Conservation (phyloP, 1,140 invertebrate species). For the Drosophila ficusphila region DNA sequence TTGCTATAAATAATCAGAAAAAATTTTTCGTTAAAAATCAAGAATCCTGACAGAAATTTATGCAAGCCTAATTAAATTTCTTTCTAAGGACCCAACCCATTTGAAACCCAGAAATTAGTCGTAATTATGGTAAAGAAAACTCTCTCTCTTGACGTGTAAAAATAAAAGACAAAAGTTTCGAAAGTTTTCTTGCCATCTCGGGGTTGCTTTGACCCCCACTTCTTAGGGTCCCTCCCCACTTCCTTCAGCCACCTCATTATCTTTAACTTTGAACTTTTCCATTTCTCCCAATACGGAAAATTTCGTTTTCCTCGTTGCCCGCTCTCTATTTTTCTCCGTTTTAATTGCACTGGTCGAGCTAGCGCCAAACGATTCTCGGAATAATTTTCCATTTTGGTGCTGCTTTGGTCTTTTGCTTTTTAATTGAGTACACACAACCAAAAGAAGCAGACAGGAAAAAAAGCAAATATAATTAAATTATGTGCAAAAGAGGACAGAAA, state of each 20-base stretch:
- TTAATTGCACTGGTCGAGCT: slow-evolving; percentile 67
- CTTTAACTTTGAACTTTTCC: slow-evolving; percentile 52
- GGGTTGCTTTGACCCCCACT: background rate
- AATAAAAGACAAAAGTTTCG: slow-evolving; percentile 33
- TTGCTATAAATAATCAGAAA: too few species aligned
- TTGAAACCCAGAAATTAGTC: slow-evolving; percentile 16
- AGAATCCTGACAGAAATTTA: background rate
- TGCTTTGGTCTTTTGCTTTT: slow-evolving; percentile 69
- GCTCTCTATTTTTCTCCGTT: slow-evolving; percentile 34
- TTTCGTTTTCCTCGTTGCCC: background rate
- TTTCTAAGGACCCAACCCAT: background rate
- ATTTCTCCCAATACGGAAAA: slow-evolving; percentile 44
- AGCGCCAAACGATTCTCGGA: slow-evolving; percentile 71
- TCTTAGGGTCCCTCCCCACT: background rate
- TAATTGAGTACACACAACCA: slow-evolving; percentile 75
- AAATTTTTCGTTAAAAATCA: background rate
- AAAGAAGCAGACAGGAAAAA: slow-evolving; percentile 13
- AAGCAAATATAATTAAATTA: slow-evolving; percentile 73
- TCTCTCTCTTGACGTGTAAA: background rate
- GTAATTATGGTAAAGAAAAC: slow-evolving; percentile 32
- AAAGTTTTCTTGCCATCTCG: slow-evolving; percentile 33
- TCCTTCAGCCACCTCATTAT: slow-evolving; percentile 48
- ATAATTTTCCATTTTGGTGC: slow-evolving; percentile 75
- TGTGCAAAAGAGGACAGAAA: slow-evolving; percentile 60
- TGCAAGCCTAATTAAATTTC: background rate